phyloP scores from a whole-genome alignment of 2,888 invertebrate genomes.

The Drosophila melanocephala region DNA sequence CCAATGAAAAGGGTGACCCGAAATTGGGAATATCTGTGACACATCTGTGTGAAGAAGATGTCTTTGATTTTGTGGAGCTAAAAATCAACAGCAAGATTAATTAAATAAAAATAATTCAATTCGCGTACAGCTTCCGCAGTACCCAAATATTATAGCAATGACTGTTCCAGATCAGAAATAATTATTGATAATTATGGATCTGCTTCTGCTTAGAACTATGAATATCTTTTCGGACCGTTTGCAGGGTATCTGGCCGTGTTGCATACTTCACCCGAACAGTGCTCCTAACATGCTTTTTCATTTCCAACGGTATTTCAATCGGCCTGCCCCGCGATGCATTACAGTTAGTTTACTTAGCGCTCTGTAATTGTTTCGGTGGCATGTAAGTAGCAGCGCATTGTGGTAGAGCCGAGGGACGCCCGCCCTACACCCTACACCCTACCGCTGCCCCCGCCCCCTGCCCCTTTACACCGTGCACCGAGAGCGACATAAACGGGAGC shows the following conservation, averaged over 20 bases:
- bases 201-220: neutral
- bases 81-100: neutral
- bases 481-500: constrained; percentile 74
- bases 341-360: constrained; percentile 81
- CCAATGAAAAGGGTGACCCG: neutral
- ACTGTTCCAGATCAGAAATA: neutral
- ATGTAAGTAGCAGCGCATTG: constrained; percentile 81
- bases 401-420: constrained; percentile 26
- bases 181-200: neutral
- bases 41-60: neutral
- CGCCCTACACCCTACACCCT: neutral
- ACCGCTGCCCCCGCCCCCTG: neutral
- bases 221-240: no score
- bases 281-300: constrained; percentile 22
- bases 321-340: constrained; percentile 50
- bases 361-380: constrained; percentile 80
- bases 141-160: neutral
- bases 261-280: neutral
- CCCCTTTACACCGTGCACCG: neutral
- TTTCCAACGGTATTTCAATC: constrained; percentile 76
- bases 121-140: neutral
- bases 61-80: neutral
- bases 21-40: neutral
- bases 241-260: neutral
- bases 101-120: no score